Evolutionary conservation across 2,888 invertebrate genomes (phyloP), one percentile per base, ranked within the genome.

Genomic region (Heliconius hortense): DNA sequence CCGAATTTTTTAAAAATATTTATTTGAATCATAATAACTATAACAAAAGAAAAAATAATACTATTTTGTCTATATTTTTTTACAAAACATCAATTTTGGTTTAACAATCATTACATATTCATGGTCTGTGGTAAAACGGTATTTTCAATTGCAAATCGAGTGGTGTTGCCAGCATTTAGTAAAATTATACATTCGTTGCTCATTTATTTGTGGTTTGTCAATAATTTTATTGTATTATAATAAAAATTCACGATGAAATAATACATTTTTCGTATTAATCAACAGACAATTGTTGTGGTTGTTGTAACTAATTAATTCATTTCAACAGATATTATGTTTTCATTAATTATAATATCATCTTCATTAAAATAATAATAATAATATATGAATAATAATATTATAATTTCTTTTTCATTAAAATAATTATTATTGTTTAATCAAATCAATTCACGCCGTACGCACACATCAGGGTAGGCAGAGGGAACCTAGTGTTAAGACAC

Each of bases 101-200:
- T 39, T 26, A 53, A 75, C 75, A 77, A 68, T 77, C 64, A 78
- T 77, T 77, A 70, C 59, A 72, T 73, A 78, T 78, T 77, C 77
- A 72, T 74, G 70, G 70, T 26, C 71, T 77, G 78, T 74, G 77
- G 78, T 73, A 68, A 60, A 73, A 68, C 75, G 53, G 74, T 75
- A 75, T 77, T 77, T 77, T 77, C 75, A 77, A 75, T 75, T 75
- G 73, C 73, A 77, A 73, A 71, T 77, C 59, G 66, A 53, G 76
- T 68, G 35, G 76, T 71, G 75, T 71, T 63, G 66, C 74, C 73
- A 73, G 43, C 74, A 70, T 78, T 78, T 75, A 63, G 74, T 67
- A 71, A 68, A 77, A 78, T 77, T 75, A 75, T 74, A 73, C 72
- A 76, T 78, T 75, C 72, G 71, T 77, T 71, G 75, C 67, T 71